Base-by-base conservation (phyloP, 2,797 vertebrate genomes). In the Apogon talboti region DNA sequence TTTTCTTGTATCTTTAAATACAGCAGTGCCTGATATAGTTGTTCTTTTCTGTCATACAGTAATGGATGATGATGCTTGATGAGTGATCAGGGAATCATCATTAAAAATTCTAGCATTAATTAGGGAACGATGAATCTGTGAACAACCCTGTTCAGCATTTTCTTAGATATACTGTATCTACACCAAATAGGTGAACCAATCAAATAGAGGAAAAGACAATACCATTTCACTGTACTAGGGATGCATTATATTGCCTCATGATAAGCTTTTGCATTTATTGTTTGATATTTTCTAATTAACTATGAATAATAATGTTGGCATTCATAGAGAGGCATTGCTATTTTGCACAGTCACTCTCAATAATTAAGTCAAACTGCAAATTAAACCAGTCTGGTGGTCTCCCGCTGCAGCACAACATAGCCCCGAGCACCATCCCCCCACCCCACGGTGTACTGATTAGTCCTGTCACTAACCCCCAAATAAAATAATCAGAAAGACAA, bases 321-420 rank as follows among this genome's bases (percentile, higher is more conserved):
- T 74, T 76, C 76, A 77, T 10, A 13, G 43, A 74, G 72, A 60
- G 47, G 56, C 62, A 67, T 76, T 81, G 66, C 72, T 63, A 64
- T 81, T 81, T 85, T 78, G 74, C 62, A 65, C 51, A 58, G 70
- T 68, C 47, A 74, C 62, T 67, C 42, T 58, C 68, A 72, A 81
- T 90, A 88, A 86, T 88, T 85, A 90, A 89, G 85, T 79, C 81
- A 78, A 80, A 76, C 63, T 67, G 74, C 66, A 73, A 87, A 89
- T 87, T 74, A 86, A 89, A 81, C 71, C 66, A 73, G 66, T 78
- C 64, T 67, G 74, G 74, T 77, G 80, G 71, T 74, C 78, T 76
- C 77, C 76, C 19, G 72, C 83, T 73, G 83, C 73, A 82, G 74
- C 63, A 30, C 67, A 71, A 70, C 79, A 76, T 68, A 74, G 71